Evolutionary conservation across 2,797 vertebrate species (phyloP).

Genomic region (Pempheris klunzingeri): DNA sequence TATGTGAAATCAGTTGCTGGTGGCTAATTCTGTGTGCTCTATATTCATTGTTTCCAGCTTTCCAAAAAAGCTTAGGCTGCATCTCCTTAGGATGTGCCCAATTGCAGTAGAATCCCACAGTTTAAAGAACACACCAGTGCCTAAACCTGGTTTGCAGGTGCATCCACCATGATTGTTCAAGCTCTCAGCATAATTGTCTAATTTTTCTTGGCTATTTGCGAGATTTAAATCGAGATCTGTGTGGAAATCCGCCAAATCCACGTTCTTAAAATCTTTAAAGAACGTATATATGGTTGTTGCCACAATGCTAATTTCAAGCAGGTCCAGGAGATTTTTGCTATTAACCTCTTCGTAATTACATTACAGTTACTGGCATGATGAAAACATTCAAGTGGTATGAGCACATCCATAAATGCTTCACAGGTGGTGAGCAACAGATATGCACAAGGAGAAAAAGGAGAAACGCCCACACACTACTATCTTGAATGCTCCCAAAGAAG

Average conservation of each 20-base stretch:
- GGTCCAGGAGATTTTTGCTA: conserved; percentile 7
- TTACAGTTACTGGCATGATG: background rate
- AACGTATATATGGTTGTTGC: background rate
- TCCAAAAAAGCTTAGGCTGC: conserved; percentile 56
- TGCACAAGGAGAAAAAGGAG: background rate
- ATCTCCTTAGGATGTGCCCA: conserved; percentile 40
- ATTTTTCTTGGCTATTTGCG: conserved; percentile 1
- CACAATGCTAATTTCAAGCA: background rate
- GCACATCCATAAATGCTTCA: background rate
- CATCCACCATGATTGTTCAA: conserved; percentile 3
- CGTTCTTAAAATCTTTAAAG: conserved; percentile 5
- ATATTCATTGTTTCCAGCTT: conserved; percentile 71
- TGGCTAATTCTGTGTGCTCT: conserved; percentile 66
- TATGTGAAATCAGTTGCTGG: conserved; percentile 76
- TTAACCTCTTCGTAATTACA: background rate
- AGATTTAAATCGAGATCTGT: conserved; percentile 7
- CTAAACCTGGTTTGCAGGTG: conserved; percentile 34
- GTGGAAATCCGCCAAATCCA: background rate
- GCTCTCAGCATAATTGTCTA: conserved; percentile 1
- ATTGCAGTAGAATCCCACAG: conserved; percentile 37
- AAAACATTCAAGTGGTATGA: background rate
- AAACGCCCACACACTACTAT: background rate
- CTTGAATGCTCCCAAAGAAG: background rate
- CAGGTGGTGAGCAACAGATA: background rate
- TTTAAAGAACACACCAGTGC: conserved; percentile 28